Evolutionary conservation across 2,888 invertebrate genomes (phyloP).

Genomic region (Brachylomia viminalis): DNA sequence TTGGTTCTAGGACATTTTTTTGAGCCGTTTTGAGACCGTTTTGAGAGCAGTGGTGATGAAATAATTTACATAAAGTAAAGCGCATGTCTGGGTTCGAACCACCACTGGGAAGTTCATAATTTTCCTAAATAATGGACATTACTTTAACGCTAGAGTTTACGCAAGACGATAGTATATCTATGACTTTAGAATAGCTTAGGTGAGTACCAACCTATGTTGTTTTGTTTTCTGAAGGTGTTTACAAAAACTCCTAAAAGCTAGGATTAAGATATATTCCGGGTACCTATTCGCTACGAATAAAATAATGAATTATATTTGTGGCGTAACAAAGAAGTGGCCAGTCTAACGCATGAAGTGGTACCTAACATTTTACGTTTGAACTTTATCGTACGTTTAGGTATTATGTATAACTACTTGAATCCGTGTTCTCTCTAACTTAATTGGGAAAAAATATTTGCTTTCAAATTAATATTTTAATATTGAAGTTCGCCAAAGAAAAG

Average conservation of each 20-base stretch:
- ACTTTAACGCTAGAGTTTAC: neutral
- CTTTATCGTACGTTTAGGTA: neutral
- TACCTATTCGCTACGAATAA: neutral
- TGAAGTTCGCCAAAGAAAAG: constrained; percentile 8
- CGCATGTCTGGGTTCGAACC: no score
- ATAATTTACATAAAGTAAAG: no score
- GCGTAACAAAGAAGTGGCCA: neutral
- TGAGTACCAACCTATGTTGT: neutral
- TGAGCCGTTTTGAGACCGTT: no score
- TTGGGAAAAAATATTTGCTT: neutral
- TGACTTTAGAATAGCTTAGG: neutral
- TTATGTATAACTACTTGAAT: no score
- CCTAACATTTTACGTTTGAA: neutral
- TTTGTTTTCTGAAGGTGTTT: neutral
- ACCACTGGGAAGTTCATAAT: neutral
- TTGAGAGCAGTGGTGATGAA: no score
- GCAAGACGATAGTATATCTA: neutral
- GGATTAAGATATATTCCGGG: neutral
- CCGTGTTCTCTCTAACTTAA: neutral
- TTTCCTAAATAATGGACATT: neutral
- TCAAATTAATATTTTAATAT: neutral
- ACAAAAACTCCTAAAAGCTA: neutral
- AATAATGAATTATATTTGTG: neutral
- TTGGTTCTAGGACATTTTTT: no score
- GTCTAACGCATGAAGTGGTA: neutral